A percentile compares a stretch with the other conserved stretches of the same genome.
These are phyloP conservation scores for Callyntrura sp. DNA, from an alignment of 2,888 invertebrate species.

Conservation along the genomic window DNA sequence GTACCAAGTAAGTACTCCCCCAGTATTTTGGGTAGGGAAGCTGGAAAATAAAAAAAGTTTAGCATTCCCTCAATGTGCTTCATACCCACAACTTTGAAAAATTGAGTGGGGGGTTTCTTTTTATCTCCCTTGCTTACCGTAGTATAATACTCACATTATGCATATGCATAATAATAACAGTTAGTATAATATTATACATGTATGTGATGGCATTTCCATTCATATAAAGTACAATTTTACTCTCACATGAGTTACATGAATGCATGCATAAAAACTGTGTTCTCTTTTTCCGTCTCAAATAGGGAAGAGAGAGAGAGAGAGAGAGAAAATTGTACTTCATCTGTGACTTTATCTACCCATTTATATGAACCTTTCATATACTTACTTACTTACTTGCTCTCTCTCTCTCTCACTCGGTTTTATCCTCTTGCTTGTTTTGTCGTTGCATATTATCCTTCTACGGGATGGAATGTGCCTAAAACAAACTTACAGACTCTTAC, in stretches of 20 bases:
- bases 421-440: background rate
- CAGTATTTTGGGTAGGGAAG: background rate
- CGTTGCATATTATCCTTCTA: slow-evolving; percentile 58
- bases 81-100: background rate
- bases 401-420: too few species aligned
- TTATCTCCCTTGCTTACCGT: background rate
- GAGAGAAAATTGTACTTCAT: slow-evolving; percentile 64
- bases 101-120: background rate
- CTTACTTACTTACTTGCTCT: background rate
- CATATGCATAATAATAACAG: slow-evolving; percentile 50
- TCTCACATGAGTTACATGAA: slow-evolving; percentile 60
- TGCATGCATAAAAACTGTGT: slow-evolving; percentile 63
- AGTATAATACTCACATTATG: slow-evolving; percentile 42
- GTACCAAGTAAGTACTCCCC: background rate
- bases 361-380: slow-evolving; percentile 16
- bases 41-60: background rate
- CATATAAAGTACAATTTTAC: slow-evolving; percentile 54
- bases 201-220: slow-evolving; percentile 68
- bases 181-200: slow-evolving; percentile 47
- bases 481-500: background rate
- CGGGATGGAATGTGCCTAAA: slow-evolving; percentile 56
- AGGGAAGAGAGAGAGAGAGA: background rate
- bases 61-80: background rate
- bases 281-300: background rate
- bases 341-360: slow-evolving; percentile 26